Evolutionary conservation across 2,888 invertebrate species (phyloP).

Genomic region (Diachrysia chrysitis): DNA sequence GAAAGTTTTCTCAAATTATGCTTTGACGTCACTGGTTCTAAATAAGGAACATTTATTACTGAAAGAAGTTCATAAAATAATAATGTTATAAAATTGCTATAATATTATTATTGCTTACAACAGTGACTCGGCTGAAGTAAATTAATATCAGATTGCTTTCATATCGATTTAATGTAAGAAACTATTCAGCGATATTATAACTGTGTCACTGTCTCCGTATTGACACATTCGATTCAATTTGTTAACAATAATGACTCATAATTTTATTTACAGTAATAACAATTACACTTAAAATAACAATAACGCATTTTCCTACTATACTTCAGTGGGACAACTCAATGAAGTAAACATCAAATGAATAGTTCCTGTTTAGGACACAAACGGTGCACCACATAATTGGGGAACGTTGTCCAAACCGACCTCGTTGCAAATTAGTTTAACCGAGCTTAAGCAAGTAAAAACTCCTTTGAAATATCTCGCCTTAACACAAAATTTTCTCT

Average conservation of each 20-base stretch:
- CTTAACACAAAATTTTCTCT: conserved; percentile 28
- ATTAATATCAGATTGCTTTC: neutral
- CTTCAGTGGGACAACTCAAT: neutral
- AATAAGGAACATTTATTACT: neutral
- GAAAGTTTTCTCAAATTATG: neutral
- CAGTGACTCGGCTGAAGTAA: neutral
- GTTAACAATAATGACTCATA: neutral
- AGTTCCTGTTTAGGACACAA: conserved; percentile 32
- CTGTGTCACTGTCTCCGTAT: neutral
- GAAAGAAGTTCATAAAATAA: neutral
- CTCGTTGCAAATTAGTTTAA: conserved; percentile 55
- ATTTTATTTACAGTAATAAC: neutral
- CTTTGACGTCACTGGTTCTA: neutral
- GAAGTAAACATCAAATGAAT: conserved; percentile 22
- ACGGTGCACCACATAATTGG: conserved; percentile 29
- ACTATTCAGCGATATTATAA: too few relatives aligned
- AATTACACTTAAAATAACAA: too few relatives aligned
- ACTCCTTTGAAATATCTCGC: conserved; percentile 19
- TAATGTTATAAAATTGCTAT: neutral
- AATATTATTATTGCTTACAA: neutral
- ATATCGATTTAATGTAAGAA: neutral
- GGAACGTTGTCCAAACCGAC: conserved; percentile 37
- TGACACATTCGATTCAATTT: neutral
- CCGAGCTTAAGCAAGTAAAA: conserved; percentile 43
- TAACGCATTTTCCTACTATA: neutral